Evolutionary conservation across 2,888 invertebrate genomes (phyloP), one percentile per base, ranked within the genome.

Genomic region (Muscina levida): DNA sequence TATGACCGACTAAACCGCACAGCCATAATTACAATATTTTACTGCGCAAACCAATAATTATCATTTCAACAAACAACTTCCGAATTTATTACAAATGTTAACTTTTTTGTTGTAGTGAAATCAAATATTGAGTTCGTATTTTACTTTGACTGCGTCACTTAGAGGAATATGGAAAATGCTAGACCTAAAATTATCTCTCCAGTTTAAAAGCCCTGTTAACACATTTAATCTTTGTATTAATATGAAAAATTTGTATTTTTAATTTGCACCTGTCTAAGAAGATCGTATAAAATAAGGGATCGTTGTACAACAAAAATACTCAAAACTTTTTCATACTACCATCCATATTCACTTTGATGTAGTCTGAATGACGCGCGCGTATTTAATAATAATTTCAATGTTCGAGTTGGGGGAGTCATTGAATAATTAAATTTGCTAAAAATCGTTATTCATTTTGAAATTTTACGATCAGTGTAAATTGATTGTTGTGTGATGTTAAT

Each of bases 231-330:
- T 59, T 59, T 24, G 66, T 72, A 72, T 77, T 74, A 59, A 81
- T 68, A 74, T 62, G 42, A 19, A 39, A 56, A 74, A 67, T 72
- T 31, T 77, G 26, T 72, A 42, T 17, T 51, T 53, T 77, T 67
- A 77, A 80, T 80, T 80, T 59, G 51, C 77, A 77, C 77, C 66
- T 80, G 73, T 76, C 79, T 76, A 72, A 39, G n/a, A 51, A 74
- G 42, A 66, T 37, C 13, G n/a, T 39, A 72, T 74, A 65, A 75
- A 68, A 53, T 37, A 19, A n/a, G 5, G 51, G 6, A n/a, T n/a
- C n/a, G n/a, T n/a, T n/a, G n/a, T 51, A 51, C 19, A 51, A 22
- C 44, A 44, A n/a, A 2, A 11, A 3, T 31, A 31, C 3, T 31
- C 31, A 31, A 31, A 5, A 31, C 8, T 8, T 31, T 31, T 31